phyloP scores from a whole-genome alignment of 2,797 vertebrate species.

The Pagetopsis macropterus region DNA sequence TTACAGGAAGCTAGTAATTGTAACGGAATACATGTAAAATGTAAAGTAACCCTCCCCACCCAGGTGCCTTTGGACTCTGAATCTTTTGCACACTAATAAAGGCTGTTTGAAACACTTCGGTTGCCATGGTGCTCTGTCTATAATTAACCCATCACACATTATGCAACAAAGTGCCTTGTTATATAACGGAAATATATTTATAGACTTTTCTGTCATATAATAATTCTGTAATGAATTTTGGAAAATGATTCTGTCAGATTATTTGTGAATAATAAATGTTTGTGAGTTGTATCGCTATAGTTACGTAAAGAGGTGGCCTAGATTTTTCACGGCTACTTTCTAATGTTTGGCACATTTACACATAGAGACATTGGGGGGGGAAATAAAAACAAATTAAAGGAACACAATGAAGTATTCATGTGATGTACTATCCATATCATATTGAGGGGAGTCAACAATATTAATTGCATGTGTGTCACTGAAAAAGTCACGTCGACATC shows the following conservation, averaged over 20 bases:
- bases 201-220: not conserved
- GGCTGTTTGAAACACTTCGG: conserved; percentile 3
- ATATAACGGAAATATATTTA: conserved; percentile 23
- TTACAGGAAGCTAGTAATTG: no score
- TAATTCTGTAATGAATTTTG: not conserved
- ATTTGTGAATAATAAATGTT: not conserved
- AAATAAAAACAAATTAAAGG: not conserved
- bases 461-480: not conserved
- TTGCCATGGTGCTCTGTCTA: conserved; percentile 20
- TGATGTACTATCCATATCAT: not conserved
- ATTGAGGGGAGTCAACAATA: not conserved
- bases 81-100: conserved; percentile 1
- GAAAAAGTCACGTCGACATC: not conserved
- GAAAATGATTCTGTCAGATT: not conserved
- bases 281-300: not conserved
- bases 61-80: no score
- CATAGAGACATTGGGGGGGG: no score
- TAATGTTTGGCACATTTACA: not conserved
- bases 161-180: conserved; percentile 29
- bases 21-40: no score
- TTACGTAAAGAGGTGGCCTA: not conserved
- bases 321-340: not conserved
- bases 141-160: conserved; percentile 12
- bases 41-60: no score
- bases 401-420: not conserved